Base-by-base conservation (phyloP, 2,888 invertebrate genomes). In the Creontiades dilutus region DNA sequence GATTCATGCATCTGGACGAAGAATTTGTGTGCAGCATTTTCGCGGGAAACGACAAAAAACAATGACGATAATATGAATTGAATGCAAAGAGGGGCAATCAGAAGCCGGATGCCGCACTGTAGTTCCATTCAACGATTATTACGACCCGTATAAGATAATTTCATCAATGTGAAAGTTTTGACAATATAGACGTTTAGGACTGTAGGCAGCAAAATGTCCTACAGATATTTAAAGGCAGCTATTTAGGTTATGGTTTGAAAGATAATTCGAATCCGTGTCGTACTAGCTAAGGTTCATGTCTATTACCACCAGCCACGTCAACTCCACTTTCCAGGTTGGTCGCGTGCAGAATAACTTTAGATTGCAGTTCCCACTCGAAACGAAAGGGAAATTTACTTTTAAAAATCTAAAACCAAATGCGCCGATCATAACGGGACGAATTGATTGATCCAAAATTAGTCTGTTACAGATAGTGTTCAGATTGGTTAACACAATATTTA, bases 341-440 rank as follows among this genome's bases (percentile, higher is more conserved):
- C 68, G 68, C 68, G 68, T 68, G 68, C 68, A 23, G 68, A 68
- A 68, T 68, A 68, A 68, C 68, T 68, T 68, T 68, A 23, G 68
- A 68, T 68, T n/a, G 68, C 68, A 23, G 68, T 11, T 68, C 23
- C 27, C 23, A 7, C 11, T 19, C 9, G 23, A 68, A 68, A 13
- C 11, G 68, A 68, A 68, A 12, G 68, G 68, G 12, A 27, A 68
- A 68, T 68, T 68, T 68, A 23, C 68, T 68, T 68, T 68, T 52
- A 52, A 52, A 48, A 52, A 52, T 37, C 37, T 37, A 37, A 37
- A 37, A 37, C 3, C 3, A 7, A 37, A 37, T 37, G 37, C 37
- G 37, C 37, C 37, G 7, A 37, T 37, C 37, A 37, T 37, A 37
- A 37, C 37, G 37, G 37, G 2, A 37, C 37, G 2, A 37, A 37